These are phyloP conservation scores for Rostratula benghalensis DNA, from an alignment of 2,113 vertebrate genomes.

Conservation along the genomic window DNA sequence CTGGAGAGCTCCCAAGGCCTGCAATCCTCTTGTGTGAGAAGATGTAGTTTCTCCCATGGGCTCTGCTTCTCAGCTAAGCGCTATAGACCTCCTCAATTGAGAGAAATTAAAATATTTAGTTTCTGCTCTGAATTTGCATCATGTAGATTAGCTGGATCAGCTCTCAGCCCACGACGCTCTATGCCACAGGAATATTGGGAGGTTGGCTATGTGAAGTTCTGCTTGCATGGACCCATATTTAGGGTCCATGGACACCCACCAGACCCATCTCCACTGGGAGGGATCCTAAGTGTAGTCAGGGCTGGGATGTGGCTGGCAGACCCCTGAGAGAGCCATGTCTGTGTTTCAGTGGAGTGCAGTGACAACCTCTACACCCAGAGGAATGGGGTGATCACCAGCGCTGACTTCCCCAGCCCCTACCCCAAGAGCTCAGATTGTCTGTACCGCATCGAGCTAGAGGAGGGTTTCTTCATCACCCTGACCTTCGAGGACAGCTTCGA, in stretches of 20 bases:
- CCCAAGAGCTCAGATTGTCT: conserved; percentile 92
- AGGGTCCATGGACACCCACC: background rate
- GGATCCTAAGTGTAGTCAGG: background rate
- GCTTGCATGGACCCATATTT: background rate
- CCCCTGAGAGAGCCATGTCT: background rate
- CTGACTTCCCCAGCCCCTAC: conserved; percentile 88
- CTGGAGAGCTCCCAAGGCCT: background rate
- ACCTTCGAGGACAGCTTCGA: conserved; percentile 89
- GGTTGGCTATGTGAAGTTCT: background rate
- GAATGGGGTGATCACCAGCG: conserved; percentile 82
- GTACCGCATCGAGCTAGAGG: conserved; percentile 86
- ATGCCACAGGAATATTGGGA: background rate
- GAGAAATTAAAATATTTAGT: background rate
- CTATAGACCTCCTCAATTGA: background rate
- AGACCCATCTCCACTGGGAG: background rate
- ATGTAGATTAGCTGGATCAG: background rate
- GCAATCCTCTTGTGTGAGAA: background rate
- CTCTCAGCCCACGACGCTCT: background rate
- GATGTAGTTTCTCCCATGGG: background rate
- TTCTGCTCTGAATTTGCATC: background rate
- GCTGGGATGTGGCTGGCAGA: background rate
- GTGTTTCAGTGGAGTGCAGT: conserved; percentile 89
- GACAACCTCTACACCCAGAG: conserved; percentile 87
- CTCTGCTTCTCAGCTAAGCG: background rate
- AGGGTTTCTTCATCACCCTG: conserved; percentile 86